Evolutionary conservation across 2,797 vertebrate species (phyloP).

Genomic region (Spea hammondii): DNA sequence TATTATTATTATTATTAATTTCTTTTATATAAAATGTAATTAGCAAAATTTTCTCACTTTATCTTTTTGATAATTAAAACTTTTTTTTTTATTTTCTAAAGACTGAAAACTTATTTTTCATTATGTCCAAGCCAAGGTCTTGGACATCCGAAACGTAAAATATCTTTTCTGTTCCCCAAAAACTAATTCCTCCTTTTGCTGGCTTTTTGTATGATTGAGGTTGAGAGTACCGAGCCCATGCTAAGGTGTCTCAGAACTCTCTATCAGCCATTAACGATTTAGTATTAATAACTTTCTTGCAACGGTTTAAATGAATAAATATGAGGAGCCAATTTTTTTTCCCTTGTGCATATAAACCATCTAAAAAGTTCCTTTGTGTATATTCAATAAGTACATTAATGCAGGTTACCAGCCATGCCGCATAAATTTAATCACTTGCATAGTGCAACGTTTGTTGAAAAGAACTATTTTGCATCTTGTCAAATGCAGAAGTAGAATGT

Average conservation of each 20-base stretch:
- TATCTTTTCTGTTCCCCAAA: too few species aligned
- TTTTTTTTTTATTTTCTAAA: too few species aligned
- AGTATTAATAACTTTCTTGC: slow-evolving; percentile 22
- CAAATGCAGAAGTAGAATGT: slow-evolving; percentile 22
- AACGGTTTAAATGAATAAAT: slow-evolving; percentile 30
- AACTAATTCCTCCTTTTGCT: too few species aligned
- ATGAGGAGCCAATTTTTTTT: slow-evolving; percentile 23
- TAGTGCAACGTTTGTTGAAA: slow-evolving; percentile 42
- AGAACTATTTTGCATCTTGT: slow-evolving; percentile 45
- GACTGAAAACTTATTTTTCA: too few species aligned
- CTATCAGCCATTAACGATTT: slow-evolving; percentile 29
- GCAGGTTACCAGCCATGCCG: slow-evolving; percentile 28
- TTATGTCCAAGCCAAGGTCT: too few species aligned
- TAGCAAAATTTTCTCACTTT: too few species aligned
- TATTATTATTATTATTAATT: too few species aligned
- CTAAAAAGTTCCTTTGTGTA: slow-evolving; percentile 40
- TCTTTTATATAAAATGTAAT: too few species aligned
- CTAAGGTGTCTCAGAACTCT: slow-evolving; percentile 1
- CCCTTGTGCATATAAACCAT: slow-evolving; percentile 7
- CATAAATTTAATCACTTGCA: slow-evolving; percentile 31
- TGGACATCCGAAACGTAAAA: too few species aligned
- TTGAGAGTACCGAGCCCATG: neutral
- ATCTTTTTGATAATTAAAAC: too few species aligned
- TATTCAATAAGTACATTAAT: slow-evolving; percentile 42
- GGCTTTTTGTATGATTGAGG: neutral